Conservation (phyloP, 2,113 vertebrate genomes). For the Genyomyrus donnyi region DNA sequence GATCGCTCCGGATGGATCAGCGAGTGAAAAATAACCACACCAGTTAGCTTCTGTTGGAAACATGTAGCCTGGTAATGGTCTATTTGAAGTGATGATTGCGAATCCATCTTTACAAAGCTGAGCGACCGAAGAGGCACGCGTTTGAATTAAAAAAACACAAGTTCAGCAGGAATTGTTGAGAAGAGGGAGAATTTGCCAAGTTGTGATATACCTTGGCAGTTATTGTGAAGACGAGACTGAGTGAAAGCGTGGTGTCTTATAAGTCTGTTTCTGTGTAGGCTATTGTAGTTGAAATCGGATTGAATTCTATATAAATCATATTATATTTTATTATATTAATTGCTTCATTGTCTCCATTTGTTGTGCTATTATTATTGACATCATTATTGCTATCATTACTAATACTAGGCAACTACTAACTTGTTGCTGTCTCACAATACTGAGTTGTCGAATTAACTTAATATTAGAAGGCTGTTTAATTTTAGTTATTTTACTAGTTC, state of each 20-base stretch:
- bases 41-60: slow-evolving; percentile 1
- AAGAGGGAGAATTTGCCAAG: neutral
- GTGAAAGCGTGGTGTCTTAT: neutral
- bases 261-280: neutral
- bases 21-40: neutral
- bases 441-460: neutral
- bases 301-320: neutral
- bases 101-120: neutral
- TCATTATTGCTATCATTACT: neutral
- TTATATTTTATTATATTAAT: neutral
- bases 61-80: neutral
- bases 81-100: neutral
- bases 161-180: neutral
- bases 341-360: neutral
- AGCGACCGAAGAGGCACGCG: neutral
- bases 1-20: slow-evolving; percentile 30
- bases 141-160: neutral
- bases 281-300: neutral
- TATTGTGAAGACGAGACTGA: neutral
- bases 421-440: neutral
- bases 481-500: neutral
- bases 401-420: neutral
- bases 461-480: neutral
- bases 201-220: neutral
- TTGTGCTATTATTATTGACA: neutral